Evolutionary conservation across 2,113 vertebrate species (phyloP).

Genomic region (Origma solitaria): DNA sequence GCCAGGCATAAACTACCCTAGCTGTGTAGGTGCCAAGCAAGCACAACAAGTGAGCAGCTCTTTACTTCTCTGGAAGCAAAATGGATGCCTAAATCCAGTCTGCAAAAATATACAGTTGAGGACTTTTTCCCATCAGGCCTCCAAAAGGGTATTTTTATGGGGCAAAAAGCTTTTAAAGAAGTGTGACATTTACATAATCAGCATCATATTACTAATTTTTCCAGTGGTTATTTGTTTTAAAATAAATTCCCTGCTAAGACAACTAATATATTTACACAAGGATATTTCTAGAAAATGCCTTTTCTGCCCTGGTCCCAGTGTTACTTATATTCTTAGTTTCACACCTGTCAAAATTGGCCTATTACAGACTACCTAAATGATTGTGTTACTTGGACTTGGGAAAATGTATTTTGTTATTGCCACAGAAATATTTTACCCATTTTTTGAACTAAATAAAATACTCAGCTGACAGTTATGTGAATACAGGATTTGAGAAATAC

Average conservation of each 20-base stretch:
- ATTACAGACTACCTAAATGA: not conserved
- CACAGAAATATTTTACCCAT: not conserved
- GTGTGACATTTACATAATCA: not conserved
- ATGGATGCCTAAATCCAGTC: not conserved
- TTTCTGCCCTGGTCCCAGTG: accelerated
- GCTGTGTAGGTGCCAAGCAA: not conserved
- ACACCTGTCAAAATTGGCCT: not conserved
- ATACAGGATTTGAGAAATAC: not conserved
- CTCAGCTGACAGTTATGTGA: not conserved
- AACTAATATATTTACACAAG: not conserved
- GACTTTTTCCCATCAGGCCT: not conserved
- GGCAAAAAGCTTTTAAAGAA: not conserved
- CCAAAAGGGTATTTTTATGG: not conserved
- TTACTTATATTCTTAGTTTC: not conserved
- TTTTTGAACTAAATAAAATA: not conserved
- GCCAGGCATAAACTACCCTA: not conserved
- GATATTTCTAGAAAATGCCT: not conserved
- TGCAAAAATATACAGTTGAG: not conserved
- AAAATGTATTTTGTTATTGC: not conserved
- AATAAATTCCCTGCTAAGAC: not conserved
- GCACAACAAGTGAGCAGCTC: not conserved
- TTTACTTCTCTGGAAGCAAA: not conserved
- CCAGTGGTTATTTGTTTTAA: not conserved
- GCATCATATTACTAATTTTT: not conserved
- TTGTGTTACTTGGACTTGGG: not conserved